These are phyloP conservation scores for Pectinophora gossypiella DNA, from an alignment of 1,140 invertebrate species.

Conservation along the genomic window DNA sequence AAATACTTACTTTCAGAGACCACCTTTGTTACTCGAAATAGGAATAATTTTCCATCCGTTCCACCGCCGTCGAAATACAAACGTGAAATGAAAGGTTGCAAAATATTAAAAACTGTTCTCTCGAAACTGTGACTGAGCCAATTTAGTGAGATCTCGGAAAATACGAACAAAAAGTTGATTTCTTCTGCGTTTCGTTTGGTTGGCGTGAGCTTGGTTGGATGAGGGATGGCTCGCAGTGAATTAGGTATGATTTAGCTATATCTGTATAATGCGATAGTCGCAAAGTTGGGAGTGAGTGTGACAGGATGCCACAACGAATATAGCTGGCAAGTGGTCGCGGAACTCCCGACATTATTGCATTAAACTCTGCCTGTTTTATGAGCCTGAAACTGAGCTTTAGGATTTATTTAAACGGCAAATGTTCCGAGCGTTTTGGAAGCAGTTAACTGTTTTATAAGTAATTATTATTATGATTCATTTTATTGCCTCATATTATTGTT, in stretches of 20 bases:
- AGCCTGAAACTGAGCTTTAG: constrained; percentile 8
- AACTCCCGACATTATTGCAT: constrained; percentile 5
- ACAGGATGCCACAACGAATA: background rate
- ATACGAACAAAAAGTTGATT: no score
- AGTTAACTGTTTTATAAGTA: background rate
- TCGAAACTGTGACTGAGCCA: background rate
- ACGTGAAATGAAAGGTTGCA: constrained; percentile 3
- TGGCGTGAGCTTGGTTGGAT: no score
- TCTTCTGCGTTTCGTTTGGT: no score
- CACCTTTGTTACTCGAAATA: background rate
- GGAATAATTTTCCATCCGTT: background rate
- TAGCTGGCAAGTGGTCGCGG: background rate
- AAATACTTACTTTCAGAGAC: no score
- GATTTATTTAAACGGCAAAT: constrained; percentile 12
- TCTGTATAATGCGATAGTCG: background rate
- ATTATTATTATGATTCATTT: background rate
- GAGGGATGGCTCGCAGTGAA: no score
- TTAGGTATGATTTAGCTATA: background rate
- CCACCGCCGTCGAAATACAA: background rate
- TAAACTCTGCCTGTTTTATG: constrained; percentile 12
- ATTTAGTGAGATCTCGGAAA: no score
- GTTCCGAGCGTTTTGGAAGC: background rate
- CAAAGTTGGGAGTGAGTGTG: background rate
- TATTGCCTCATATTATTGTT: background rate
- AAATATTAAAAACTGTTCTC: constrained; percentile 13